Evolutionary conservation across 1,140 invertebrate species (phyloP), one percentile per base, ranked within the genome.

Genomic region (Zeugodacus cucurbitae): DNA sequence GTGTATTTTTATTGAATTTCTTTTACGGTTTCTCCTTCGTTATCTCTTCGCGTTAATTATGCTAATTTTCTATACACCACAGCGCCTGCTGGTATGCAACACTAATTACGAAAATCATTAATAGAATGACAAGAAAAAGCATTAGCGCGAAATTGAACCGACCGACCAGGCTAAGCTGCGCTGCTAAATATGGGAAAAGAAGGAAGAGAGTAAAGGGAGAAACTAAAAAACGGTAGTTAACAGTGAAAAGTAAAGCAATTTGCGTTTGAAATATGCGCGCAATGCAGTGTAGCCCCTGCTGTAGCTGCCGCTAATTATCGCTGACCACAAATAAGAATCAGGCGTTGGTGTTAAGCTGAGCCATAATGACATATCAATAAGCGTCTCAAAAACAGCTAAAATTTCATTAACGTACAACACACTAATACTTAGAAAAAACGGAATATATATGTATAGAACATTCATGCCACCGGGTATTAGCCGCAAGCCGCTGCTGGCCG

Each of bases 81-180:
- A 41, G 11, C 74, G 74, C 74, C 74, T 82, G 74, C 22, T 82
- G 74, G 41, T 82, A 82, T 82, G 74, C 44, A 82, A 44, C 74
- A 82, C 74, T 82, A 82, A 82, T 82, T 82, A 82, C 74, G 34
- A 82, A 82, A 82, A 54, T 82, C 74, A 82, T 82, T 82, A 82
- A 82, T n/a, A 54, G 67, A 82, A 82, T 82, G 41, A 82, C 41
- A 82, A 82, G 74, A 44, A 82, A 82, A 82, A 5, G 41, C 41
- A 82, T 82, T 82, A 26, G 26, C 8, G 26, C 41, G 41, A 48
- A n/a, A 54, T 82, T 82, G 41, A 82, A 41, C 22, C 20, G 34
- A 11, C 70, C 6, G 20, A 17, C 5, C 62, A 17, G 62, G 29
- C 62, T 67, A 5, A 67, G 62, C 22, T 74, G 41, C n/a, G 26